Percentiles rank a stretch among this genome's conserved stretches.
phyloP scores from a whole-genome alignment of 2,797 vertebrate genomes.

The Chromis chromis region DNA sequence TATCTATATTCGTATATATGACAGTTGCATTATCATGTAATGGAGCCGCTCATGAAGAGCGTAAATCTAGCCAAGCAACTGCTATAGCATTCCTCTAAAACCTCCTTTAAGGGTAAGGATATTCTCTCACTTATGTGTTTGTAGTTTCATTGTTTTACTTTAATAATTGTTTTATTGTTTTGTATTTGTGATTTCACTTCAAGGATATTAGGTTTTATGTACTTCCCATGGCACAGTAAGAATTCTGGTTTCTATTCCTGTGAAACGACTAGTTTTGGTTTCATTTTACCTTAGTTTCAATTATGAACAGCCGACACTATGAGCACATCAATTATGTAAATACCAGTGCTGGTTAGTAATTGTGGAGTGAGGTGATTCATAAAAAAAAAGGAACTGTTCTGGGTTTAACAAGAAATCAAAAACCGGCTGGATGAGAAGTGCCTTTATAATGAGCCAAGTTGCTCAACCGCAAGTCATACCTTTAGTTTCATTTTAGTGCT shows the following conservation, averaged over 20 bases:
- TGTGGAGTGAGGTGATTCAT: background rate
- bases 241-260: conserved; percentile 1
- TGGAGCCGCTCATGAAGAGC: background rate
- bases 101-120: no score
- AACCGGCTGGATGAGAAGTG: background rate
- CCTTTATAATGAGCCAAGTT: background rate
- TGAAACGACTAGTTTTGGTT: background rate
- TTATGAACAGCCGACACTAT: background rate
- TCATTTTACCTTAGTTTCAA: background rate
- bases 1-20: background rate
- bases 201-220: background rate
- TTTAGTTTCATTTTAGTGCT: background rate
- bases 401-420: background rate
- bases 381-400: background rate
- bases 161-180: background rate
- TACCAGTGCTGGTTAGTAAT: background rate
- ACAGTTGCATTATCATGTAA: background rate
- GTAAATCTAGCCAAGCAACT: background rate
- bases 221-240: background rate
- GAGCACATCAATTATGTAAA: background rate
- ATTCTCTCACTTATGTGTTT: background rate
- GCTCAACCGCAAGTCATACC: background rate
- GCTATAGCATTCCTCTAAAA: background rate
- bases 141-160: background rate
- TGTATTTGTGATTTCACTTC: background rate